Base-by-base conservation (phyloP, 1,140 invertebrate genomes). In the Apis mellifera region DNA sequence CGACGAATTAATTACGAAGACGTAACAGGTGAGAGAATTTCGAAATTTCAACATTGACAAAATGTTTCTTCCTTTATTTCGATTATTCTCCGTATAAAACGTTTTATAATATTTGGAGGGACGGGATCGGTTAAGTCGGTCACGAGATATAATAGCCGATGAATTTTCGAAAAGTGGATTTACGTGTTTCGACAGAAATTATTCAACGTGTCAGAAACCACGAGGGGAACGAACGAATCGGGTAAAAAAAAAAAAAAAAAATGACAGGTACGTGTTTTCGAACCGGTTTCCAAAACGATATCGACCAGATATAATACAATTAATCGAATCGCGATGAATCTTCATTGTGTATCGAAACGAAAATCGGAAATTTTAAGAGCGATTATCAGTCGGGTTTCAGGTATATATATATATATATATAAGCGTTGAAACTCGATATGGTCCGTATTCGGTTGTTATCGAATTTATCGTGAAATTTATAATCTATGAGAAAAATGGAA, bases 141-240 rank as follows among this genome's bases (percentile, higher is more conserved):
- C 13, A 26, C 26, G 50, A 21, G 54, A 71, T 54, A 55, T 23
- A 23, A 71, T 71, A 17, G 19, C 17, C 7, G 11, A 54, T 19
- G 19, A 76, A 54, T 65, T 65, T 65, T 65, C 60, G n/a, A 52
- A 42, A 65, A 76, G 54, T 65, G 60, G 23, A 65, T 65, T 65
- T 26, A 13, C 23, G 17, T 76, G 48, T 76, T 76, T 26, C 32
- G 23, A 54, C 23, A 8, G 57, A 19, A 54, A 75, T 62, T 75
- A 42, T 64, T 26, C 32, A 2, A 57, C 71, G 42, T 13, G 15
- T 32, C 17, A 15, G 4, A 15, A 32, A 26, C 21, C 57, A 42
- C 12, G 42, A 60, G 32, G 32, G 32, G 32, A 62, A 62, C 57
- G 42, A 50, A 60, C 32, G 50, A 74, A 64, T 32, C n/a, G 23